A percentile compares a stretch with the other conserved stretches of the same genome.
These are phyloP conservation scores for Nylanderia fulva DNA, from an alignment of 1,140 invertebrate species.

Conservation along the genomic window DNA sequence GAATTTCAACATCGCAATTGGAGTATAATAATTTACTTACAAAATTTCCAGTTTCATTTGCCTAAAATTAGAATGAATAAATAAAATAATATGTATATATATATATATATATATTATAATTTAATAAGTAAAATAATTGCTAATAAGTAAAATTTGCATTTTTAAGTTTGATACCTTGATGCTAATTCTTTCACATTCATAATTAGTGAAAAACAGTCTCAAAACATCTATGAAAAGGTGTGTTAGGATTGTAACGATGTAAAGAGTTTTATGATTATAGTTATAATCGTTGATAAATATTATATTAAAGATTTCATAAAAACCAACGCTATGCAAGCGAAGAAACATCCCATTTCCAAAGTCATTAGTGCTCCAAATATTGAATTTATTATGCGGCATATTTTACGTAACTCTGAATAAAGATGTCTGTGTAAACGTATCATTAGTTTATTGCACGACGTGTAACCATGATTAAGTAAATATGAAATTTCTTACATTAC, in stretches of 20 bases:
- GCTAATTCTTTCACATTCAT: not conserved
- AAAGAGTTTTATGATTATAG: not conserved
- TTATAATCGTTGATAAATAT: not conserved
- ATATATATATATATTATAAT: too few relatives aligned
- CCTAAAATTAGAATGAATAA: conserved; percentile 1
- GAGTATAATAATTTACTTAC: not conserved
- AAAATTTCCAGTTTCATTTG: not conserved
- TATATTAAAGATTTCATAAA: not conserved
- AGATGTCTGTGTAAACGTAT: conserved; percentile 16
- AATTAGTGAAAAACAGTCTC: conserved; percentile 10
- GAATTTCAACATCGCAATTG: not conserved
- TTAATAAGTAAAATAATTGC: not conserved
- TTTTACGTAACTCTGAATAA: conserved; percentile 11
- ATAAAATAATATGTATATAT: not conserved
- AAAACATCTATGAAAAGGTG: not conserved
- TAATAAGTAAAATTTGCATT: not conserved
- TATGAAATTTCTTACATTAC: not conserved
- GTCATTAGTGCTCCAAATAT: conserved; percentile 15
- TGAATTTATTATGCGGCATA: not conserved
- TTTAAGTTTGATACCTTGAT: conserved; percentile 1
- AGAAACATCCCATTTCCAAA: conserved; percentile 5
- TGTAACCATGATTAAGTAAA: not conserved
- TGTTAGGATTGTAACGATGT: not conserved
- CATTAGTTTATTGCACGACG: too few relatives aligned
- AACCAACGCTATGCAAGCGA: not conserved